Evolutionary conservation across 2,113 vertebrate species (phyloP).

Genomic region (Herpetotheres cachinnans): DNA sequence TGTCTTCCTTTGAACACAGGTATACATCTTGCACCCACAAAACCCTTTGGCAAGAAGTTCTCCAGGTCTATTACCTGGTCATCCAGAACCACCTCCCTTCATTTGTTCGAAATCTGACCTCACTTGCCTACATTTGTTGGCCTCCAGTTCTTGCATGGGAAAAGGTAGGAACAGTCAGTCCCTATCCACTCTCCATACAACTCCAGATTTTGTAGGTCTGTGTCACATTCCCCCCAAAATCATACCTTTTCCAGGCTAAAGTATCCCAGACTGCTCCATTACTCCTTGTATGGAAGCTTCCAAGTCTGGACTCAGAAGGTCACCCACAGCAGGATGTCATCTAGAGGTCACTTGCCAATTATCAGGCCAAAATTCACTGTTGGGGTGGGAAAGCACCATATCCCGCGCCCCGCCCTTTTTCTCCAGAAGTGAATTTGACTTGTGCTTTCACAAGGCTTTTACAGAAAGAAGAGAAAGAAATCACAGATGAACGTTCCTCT

Average conservation of each 20-base stretch:
- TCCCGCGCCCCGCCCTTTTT: not conserved
- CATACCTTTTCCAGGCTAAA: not conserved
- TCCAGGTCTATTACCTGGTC: not conserved
- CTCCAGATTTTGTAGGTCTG: not conserved
- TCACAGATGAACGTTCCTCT: not conserved
- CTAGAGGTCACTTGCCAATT: not conserved
- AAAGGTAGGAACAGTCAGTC: not conserved
- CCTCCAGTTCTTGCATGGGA: not conserved
- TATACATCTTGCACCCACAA: not conserved
- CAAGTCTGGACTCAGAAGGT: not conserved
- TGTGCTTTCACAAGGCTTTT: not conserved
- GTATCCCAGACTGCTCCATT: not conserved
- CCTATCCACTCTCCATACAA: not conserved
- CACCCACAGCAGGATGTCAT: not conserved
- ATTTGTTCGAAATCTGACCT: not conserved
- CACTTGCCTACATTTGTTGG: not conserved
- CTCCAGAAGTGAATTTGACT: not conserved
- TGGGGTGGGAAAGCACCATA: not conserved
- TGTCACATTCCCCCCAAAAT: not conserved
- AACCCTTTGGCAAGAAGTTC: not conserved
- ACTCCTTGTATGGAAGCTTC: not conserved
- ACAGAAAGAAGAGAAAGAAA: not conserved
- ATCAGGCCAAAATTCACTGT: not conserved
- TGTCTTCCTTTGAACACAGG: not conserved
- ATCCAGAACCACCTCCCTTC: not conserved